Evolutionary conservation across 2,888 invertebrate genomes (phyloP), one percentile per base, ranked within the genome.

Genomic region (Abrostola tripartita): DNA sequence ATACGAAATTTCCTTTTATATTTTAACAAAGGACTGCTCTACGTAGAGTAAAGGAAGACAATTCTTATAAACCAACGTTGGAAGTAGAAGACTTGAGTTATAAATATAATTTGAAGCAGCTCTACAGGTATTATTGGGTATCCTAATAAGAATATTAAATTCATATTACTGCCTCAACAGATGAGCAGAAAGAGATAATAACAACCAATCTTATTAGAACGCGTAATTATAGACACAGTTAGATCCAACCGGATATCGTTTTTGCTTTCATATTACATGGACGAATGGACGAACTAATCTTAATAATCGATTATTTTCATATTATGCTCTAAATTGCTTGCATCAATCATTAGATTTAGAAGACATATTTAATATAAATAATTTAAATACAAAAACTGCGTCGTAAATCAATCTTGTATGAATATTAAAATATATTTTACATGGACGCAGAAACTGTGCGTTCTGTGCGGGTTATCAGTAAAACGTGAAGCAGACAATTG

Each of bases 401-500:
- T 63, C 49, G 52, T 49, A 64, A 74, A 69, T 61, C 37, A 53
- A 57, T 58, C 9, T 42, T 41, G n/a, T 51, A 37, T 24, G 10
- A 57, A 54, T 53, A 37, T 42, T 38, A 54, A 51, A 52, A 51
- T 49, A 53, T 62, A 66, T 66, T 49, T 49, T 61, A 59, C 44
- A 50, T 40, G 52, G 52, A 24, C 36, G 67, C n/a, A 65, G 61
- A 62, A 66, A 68, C 64, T 0, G 56, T 60, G 61, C 51, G 62
- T 64, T 67, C 58, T 40, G 71, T 65, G 37, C 65, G 14, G 59
- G 58, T 76, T 79, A 80, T 79, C 76, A 72, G 74, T 42, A 63
- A 65, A 69, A 76, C 70, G 61, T 62, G 64, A 70, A 67, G 61
- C 59, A 74, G 68, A 74, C 66, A 76, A 80, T 79, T 78, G 72